A percentile compares a stretch with the other conserved stretches of the same genome.
phyloP scores from a whole-genome alignment of 2,113 vertebrate species.

The Struthidea cinerea region DNA sequence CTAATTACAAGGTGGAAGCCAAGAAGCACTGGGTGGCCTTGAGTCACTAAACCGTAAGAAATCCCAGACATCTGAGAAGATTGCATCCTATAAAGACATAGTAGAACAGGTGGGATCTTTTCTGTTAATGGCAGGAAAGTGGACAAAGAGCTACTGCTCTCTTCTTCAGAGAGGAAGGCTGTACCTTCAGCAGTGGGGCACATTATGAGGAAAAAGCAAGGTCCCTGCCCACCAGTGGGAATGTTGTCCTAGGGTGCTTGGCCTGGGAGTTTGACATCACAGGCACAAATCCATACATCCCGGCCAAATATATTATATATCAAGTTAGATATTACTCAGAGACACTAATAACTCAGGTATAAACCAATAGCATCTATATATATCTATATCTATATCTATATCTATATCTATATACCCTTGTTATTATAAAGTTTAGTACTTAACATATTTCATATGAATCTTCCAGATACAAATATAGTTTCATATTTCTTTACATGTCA shows the following conservation, averaged over 20 bases:
- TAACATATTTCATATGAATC: not conserved
- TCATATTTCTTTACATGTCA: not conserved
- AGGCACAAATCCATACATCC: not conserved
- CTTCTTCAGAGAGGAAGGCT: not conserved
- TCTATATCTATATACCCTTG: too few relatives aligned
- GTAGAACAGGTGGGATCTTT: not conserved
- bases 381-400: too few relatives aligned
- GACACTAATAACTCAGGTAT: not conserved
- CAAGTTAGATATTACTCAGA: not conserved
- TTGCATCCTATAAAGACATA: not conserved
- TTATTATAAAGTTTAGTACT: not conserved
- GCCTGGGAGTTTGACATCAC: not conserved
- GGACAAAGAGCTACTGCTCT: not conserved
- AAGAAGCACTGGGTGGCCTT: not conserved
- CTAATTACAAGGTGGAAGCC: not conserved
- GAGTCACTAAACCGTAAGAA: not conserved
- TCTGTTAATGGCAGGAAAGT: not conserved
- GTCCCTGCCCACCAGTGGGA: not conserved
- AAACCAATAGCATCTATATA: not conserved
- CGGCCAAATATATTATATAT: not conserved
- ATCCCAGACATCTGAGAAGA: not conserved
- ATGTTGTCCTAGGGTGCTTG: not conserved
- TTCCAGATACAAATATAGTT: not conserved
- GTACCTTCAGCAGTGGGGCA: not conserved
- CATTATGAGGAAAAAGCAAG: rapidly evolving